These are phyloP conservation scores for Clunio marinus DNA, from an alignment of 2,888 invertebrate genomes.

Conservation along the genomic window DNA sequence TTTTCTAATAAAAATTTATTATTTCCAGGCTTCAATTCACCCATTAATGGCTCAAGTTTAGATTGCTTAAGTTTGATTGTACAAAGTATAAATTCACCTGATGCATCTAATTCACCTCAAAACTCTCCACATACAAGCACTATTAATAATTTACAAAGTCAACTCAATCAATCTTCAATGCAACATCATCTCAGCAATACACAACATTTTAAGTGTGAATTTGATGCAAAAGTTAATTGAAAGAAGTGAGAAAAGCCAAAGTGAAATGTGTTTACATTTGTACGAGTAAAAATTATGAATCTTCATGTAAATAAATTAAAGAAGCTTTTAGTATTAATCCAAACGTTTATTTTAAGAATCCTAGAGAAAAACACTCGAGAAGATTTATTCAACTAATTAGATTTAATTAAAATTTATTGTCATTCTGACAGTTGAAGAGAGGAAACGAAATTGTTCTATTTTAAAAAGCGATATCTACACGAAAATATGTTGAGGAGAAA, in stretches of 20 bases:
- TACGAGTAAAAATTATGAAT: conserved; percentile 22
- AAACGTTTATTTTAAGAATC: conserved; percentile 27
- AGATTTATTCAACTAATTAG: conserved; percentile 35
- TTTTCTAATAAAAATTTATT: no score
- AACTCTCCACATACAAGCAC: conserved; percentile 19
- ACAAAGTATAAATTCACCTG: conserved; percentile 57
- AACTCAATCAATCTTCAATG: conserved; percentile 28
- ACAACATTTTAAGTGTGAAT: conserved; percentile 35
- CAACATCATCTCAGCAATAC: conserved; percentile 26
- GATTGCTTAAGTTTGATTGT: conserved; percentile 69
- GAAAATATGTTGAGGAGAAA: no score
- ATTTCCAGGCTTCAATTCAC: conserved; percentile 51
- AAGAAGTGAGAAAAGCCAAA: background rate
- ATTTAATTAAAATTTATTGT: conserved; percentile 38
- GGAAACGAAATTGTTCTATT: no score
- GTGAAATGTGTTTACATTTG: background rate
- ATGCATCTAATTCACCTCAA: background rate
- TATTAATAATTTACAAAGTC: conserved; percentile 18
- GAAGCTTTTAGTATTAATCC: conserved; percentile 38
- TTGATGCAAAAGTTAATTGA: conserved; percentile 31
- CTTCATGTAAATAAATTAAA: conserved; percentile 35
- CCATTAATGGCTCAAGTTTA: conserved; percentile 57
- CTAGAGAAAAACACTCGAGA: conserved; percentile 8
- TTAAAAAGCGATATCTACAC: no score
- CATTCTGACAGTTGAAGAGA: conserved; percentile 17